Percentiles rank a stretch among this genome's conserved stretches.
phyloP scores from a whole-genome alignment of 2,797 vertebrate genomes.

The Brotogeris chrysoptera region DNA sequence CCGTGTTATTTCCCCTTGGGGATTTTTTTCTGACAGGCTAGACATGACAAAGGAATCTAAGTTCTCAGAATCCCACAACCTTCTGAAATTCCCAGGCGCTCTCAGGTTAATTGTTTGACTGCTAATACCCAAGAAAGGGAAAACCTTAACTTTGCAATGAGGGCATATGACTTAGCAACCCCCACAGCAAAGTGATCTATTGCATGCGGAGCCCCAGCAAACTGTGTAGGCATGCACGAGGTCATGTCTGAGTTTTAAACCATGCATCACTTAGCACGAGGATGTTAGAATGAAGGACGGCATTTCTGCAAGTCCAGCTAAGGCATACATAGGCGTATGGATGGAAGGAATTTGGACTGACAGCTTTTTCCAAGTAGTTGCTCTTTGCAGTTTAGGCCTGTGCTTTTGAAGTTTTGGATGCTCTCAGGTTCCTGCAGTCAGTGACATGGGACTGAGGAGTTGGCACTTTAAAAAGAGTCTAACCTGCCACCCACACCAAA shows the following conservation, averaged over 20 bases:
- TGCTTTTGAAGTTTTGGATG: background rate
- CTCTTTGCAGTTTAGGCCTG: background rate
- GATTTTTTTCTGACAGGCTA: background rate
- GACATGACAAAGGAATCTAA: background rate
- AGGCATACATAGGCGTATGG: background rate
- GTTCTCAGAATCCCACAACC: background rate
- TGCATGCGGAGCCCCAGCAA: background rate
- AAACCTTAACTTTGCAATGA: background rate
- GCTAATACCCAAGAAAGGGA: background rate
- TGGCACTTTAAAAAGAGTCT: background rate
- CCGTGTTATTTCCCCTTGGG: background rate
- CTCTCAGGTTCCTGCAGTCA: background rate
- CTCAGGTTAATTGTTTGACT: background rate
- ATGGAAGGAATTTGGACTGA: background rate
- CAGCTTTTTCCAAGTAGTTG: background rate
- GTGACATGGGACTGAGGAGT: background rate
- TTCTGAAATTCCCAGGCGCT: background rate
- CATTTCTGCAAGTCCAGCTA: background rate
- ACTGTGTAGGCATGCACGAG: fast-evolving
- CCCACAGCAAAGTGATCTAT: fast-evolving
- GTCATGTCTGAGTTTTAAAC: background rate
- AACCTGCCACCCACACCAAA: background rate
- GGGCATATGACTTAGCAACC: background rate
- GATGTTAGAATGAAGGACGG: background rate
- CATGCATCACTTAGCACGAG: background rate